Evolutionary conservation across 2,888 invertebrate genomes (phyloP).

Genomic region (Chaetogeoica ovagalla): DNA sequence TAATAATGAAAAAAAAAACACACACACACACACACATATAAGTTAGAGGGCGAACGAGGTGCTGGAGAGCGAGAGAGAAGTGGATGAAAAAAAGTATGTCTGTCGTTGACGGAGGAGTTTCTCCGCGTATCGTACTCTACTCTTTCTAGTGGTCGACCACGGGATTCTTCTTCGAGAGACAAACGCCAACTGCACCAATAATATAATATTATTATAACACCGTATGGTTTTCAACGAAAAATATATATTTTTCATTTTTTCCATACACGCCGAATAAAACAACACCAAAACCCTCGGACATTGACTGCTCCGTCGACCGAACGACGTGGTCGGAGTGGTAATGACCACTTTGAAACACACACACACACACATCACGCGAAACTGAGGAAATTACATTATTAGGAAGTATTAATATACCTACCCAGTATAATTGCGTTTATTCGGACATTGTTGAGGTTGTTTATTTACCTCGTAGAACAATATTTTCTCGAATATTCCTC

Average conservation of each 20-base stretch:
- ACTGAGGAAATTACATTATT: no score
- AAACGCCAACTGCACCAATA: constrained; percentile 4
- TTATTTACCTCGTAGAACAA: not conserved
- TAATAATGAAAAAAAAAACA: constrained; percentile 38
- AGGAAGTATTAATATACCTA: no score
- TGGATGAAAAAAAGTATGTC: constrained; percentile 1
- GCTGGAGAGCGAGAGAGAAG: not conserved
- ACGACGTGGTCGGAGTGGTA: no score
- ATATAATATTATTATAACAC: not conserved
- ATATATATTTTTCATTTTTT: not conserved
- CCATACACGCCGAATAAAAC: not conserved
- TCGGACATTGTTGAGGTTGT: not conserved
- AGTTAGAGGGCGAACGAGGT: not conserved
- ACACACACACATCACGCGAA: not conserved
- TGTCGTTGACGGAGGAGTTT: constrained; percentile 45
- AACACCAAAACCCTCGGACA: no score
- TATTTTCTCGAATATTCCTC: not conserved
- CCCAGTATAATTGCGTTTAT: not conserved
- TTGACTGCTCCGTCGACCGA: no score
- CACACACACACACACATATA: no score
- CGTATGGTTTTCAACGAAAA: not conserved
- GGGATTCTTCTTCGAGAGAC: constrained; percentile 22
- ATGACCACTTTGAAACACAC: no score
- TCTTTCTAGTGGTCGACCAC: constrained; percentile 24
- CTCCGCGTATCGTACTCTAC: not conserved